phyloP scores from a whole-genome alignment of 2,797 vertebrate species.

The Gadopsis bispinosus region DNA sequence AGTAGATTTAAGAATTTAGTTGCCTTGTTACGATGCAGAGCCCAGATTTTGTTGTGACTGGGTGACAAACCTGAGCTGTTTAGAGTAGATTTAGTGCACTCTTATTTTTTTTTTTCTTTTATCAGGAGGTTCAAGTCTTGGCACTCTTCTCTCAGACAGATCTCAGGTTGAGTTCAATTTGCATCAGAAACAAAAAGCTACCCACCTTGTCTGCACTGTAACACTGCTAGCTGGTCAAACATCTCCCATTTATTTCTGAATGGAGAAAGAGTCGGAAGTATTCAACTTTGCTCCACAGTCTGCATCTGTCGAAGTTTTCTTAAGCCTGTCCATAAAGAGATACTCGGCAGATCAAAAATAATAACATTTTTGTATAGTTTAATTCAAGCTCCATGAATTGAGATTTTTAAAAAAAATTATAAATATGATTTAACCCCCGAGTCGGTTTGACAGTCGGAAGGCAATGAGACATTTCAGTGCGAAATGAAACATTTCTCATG shows the following conservation, averaged over 20 bases:
- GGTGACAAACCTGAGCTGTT: slow-evolving; percentile 43
- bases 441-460: slow-evolving; percentile 3
- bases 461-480: slow-evolving; percentile 27
- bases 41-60: slow-evolving; percentile 29
- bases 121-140: slow-evolving; percentile 22
- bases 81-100: slow-evolving; percentile 32
- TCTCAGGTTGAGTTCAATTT: slow-evolving; percentile 62
- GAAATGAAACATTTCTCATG: slow-evolving; percentile 26
- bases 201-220: slow-evolving; percentile 34
- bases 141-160: slow-evolving; percentile 43
- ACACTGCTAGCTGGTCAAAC: slow-evolving; percentile 33
- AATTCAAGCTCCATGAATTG: slow-evolving; percentile 17
- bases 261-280: slow-evolving; percentile 2
- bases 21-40: slow-evolving; percentile 29
- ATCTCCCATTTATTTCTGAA: slow-evolving; percentile 16
- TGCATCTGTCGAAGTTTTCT: neutral
- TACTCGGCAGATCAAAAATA: slow-evolving; percentile 22
- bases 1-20: slow-evolving; percentile 45
- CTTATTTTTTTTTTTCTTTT: slow-evolving; percentile 18
- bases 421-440: slow-evolving; percentile 23
- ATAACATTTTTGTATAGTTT: neutral
- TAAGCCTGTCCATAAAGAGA: slow-evolving; percentile 1
- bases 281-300: slow-evolving; percentile 8
- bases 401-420: neutral
- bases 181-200: slow-evolving; percentile 28